Evolutionary conservation across 2,797 vertebrate species (phyloP).

Genomic region (Trachurus trachurus): DNA sequence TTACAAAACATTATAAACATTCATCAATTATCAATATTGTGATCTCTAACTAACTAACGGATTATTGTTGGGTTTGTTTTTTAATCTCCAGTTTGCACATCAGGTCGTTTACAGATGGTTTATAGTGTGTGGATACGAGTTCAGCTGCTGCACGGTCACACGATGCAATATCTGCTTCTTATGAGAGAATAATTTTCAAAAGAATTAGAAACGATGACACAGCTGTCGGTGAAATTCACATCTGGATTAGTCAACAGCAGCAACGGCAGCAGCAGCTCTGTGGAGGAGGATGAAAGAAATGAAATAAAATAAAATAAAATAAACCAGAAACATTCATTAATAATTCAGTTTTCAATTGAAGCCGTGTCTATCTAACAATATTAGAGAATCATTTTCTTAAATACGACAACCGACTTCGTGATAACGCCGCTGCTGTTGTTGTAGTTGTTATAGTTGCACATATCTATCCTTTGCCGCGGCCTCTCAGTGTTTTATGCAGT

Average conservation of each 20-base stretch:
- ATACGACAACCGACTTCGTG: conserved; percentile 72
- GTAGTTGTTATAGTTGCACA: conserved; percentile 37
- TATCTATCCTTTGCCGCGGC: conserved; percentile 60
- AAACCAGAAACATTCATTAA: conserved; percentile 64
- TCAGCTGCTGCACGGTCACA: conserved; percentile 17
- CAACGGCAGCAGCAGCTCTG: conserved; percentile 32
- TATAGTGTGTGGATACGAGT: not conserved
- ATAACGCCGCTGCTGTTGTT: conserved; percentile 63
- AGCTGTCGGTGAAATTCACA: conserved; percentile 29
- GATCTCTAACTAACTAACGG: not conserved
- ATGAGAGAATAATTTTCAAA: conserved; percentile 23
- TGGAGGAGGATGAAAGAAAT: conserved; percentile 2
- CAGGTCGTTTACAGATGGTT: not conserved
- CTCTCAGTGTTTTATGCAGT: conserved; percentile 68
- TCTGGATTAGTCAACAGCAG: conserved; percentile 27
- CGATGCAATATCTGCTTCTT: conserved; percentile 25
- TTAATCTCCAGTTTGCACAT: conserved; percentile 15
- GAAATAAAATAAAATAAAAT: not conserved
- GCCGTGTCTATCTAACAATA: conserved; percentile 60
- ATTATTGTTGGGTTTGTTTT: not conserved
- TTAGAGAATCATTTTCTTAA: conserved; percentile 77
- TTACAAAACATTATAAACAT: not conserved
- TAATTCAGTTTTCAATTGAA: conserved; percentile 77
- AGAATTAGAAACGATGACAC: conserved; percentile 35
- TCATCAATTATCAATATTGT: not conserved